Evolutionary conservation across 2,888 invertebrate species (phyloP).

Genomic region (Epirrhoe tristata): DNA sequence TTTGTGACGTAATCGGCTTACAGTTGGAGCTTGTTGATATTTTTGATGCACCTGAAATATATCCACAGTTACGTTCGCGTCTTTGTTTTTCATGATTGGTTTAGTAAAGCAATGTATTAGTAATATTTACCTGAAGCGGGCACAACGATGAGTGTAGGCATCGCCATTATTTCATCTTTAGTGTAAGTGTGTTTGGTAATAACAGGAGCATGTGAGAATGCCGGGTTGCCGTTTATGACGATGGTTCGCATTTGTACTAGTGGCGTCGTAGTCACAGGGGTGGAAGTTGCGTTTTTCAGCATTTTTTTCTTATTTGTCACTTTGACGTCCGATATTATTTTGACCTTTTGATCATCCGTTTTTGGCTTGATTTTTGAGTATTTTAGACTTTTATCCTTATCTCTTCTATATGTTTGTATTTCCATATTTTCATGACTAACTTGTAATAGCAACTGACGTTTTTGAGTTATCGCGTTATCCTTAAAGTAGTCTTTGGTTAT

Average conservation of each 20-base stretch:
- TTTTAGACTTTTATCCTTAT: conserved; percentile 25
- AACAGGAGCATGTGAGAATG: conserved; percentile 52
- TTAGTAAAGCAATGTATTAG: conserved; percentile 14
- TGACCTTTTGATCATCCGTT: conserved; percentile 64
- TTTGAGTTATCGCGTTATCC: conserved; percentile 40
- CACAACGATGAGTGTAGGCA: conserved; percentile 80
- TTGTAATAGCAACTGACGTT: conserved; percentile 41
- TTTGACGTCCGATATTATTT: conserved; percentile 75
- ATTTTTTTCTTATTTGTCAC: conserved; percentile 61
- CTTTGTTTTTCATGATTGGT: conserved; percentile 9
- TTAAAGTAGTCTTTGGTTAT: conserved; percentile 49
- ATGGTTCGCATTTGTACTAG: conserved; percentile 69
- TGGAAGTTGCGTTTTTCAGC: conserved; percentile 62
- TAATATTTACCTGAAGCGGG: conserved; percentile 67
- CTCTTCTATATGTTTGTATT: conserved; percentile 42
- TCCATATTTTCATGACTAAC: conserved; percentile 42
- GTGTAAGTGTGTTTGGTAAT: conserved; percentile 57
- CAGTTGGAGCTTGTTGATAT: conserved; percentile 44
- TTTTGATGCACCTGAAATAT: conserved; percentile 55
- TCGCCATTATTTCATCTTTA: conserved; percentile 82
- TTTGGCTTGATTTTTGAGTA: conserved; percentile 49
- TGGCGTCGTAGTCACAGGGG: conserved; percentile 49
- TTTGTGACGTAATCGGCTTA: conserved; percentile 46
- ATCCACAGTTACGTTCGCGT: conserved; percentile 21
- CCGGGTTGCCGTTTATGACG: conserved; percentile 73